A percentile compares a stretch with the other conserved stretches of the same genome.
phyloP scores from a whole-genome alignment of 2,113 vertebrate genomes.

The Peromyscus polionotus region DNA sequence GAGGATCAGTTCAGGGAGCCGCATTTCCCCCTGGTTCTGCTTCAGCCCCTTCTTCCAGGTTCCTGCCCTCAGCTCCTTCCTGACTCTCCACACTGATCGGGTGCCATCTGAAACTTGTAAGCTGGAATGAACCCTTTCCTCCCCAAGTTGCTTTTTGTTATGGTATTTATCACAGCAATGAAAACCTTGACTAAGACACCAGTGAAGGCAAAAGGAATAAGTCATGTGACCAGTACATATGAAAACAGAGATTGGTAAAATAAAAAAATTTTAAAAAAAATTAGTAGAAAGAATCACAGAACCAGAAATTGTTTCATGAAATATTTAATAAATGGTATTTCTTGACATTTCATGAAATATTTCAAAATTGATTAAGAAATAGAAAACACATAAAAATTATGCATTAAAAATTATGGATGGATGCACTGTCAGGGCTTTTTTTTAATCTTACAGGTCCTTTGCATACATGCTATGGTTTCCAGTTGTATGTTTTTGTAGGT shows the following conservation, averaged over 20 bases:
- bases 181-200: background rate
- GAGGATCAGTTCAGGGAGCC: background rate
- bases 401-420: background rate
- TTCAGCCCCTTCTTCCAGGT: background rate
- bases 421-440: background rate
- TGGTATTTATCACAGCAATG: too few species aligned
- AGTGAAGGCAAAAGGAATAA: background rate
- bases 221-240: background rate
- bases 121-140: too few species aligned
- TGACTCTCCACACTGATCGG: background rate
- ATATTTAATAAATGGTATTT: background rate
- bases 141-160: too few species aligned
- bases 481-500: background rate
- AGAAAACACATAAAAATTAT: background rate
- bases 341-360: background rate
- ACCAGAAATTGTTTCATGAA: background rate
- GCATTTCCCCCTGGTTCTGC: background rate
- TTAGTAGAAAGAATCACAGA: background rate
- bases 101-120: too few species aligned
- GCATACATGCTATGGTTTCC: background rate
- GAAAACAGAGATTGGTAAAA: background rate
- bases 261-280: background rate
- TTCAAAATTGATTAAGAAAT: background rate
- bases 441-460: background rate
- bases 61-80: background rate